Evolutionary conservation across 2,888 invertebrate species (phyloP).

Genomic region (Microctonus aethiopoides): DNA sequence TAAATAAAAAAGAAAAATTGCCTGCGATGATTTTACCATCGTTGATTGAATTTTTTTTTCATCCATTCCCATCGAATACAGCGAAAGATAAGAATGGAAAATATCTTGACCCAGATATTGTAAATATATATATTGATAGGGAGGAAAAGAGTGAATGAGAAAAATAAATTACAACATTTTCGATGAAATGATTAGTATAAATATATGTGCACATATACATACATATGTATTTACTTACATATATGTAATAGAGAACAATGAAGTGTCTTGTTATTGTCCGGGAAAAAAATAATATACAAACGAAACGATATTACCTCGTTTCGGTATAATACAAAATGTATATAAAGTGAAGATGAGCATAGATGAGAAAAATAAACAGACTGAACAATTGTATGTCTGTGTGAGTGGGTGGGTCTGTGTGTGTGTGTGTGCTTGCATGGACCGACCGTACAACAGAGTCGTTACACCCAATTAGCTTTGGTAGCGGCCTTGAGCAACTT

Average conservation of each 20-base stretch:
- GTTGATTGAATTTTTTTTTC: background rate
- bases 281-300: background rate
- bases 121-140: background rate
- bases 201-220: background rate
- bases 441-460: conserved; percentile 50
- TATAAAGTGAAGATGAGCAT: background rate
- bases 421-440: too few relatives aligned
- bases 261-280: background rate
- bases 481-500: conserved; percentile 54
- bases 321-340: conserved; percentile 5
- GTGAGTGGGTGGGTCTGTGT: background rate
- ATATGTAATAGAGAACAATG: background rate
- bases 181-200: background rate
- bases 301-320: background rate
- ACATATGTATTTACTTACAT: too few relatives aligned
- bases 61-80: background rate
- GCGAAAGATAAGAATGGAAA: background rate
- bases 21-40: background rate
- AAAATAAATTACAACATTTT: background rate
- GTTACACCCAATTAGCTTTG: conserved; percentile 59
- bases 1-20: too few relatives aligned
- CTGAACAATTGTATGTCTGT: conserved; percentile 2
- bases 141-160: background rate
- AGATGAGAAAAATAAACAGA: background rate
- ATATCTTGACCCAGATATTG: conserved; percentile 7